phyloP scores from a whole-genome alignment of 2,113 vertebrate species.

The Rhipidura dahli region DNA sequence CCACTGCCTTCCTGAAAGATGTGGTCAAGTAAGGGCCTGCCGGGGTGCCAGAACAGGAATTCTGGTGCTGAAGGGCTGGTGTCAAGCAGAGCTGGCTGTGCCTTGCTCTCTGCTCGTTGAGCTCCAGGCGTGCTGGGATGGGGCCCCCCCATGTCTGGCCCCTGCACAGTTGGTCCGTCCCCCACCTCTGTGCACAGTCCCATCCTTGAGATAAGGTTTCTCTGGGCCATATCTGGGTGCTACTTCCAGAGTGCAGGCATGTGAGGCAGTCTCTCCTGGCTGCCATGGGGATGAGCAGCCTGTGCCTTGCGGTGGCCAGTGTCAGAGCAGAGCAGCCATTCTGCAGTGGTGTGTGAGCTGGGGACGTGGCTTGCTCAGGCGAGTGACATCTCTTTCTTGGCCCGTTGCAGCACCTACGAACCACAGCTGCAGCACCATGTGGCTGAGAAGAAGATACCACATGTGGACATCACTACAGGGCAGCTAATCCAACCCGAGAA shows the following conservation, averaged over 20 bases:
- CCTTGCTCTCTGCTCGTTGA: background rate
- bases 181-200: background rate
- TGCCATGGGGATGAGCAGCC: background rate
- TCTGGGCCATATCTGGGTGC: rapidly evolving
- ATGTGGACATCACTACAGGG: conserved; percentile 79
- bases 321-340: background rate
- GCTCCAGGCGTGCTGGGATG: background rate
- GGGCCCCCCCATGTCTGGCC: background rate
- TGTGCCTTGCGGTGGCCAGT: rapidly evolving
- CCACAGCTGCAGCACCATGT: conserved; percentile 92
- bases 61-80: rapidly evolving
- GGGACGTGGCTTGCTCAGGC: rapidly evolving
- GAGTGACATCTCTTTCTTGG: background rate
- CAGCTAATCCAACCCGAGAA: conserved; percentile 87
- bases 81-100: rapidly evolving
- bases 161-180: background rate
- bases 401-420: conserved; percentile 78
- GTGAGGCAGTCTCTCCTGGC: background rate
- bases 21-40: conserved; percentile 83
- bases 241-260: background rate
- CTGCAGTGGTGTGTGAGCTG: background rate
- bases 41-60: background rate
- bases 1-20: conserved; percentile 85
- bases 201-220: background rate
- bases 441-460: conserved; percentile 94